Percentiles rank a stretch among this genome's conserved stretches.
These are phyloP conservation scores for Chaetogeoica ovagalla DNA, from an alignment of 2,888 invertebrate genomes.

Conservation along the genomic window DNA sequence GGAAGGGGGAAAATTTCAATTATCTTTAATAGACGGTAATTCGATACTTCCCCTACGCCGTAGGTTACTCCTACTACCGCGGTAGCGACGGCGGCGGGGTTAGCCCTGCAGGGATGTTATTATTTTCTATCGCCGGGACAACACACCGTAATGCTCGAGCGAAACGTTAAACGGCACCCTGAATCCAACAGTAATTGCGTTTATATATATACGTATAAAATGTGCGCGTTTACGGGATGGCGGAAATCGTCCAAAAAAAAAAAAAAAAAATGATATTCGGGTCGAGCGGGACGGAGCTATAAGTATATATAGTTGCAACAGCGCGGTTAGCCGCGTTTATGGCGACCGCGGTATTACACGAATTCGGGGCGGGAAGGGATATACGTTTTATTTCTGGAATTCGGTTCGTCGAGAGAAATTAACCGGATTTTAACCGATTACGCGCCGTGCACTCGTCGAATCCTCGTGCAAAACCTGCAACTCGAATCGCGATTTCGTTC, in stretches of 20 bases:
- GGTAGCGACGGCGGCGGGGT: not conserved
- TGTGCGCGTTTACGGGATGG: conserved; percentile 36
- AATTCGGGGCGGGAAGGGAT: not conserved
- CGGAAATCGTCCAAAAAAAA: conserved; percentile 41
- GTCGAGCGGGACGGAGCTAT: too few relatives aligned
- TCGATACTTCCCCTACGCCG: conserved; percentile 46
- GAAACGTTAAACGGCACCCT: conserved; percentile 52
- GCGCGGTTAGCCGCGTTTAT: too few relatives aligned
- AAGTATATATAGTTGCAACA: too few relatives aligned
- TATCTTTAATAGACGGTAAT: conserved; percentile 53
- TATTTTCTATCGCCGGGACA: conserved; percentile 30
- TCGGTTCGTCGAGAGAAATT: conserved; percentile 30
- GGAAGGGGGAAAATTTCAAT: conserved; percentile 47
- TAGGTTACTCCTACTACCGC: not conserved
- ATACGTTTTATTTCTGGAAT: conserved; percentile 26
- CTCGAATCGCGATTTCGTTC: too few relatives aligned
- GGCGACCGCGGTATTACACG: not conserved
- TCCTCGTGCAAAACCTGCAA: too few relatives aligned
- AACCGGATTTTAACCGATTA: conserved; percentile 23
- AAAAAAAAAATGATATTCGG: too few relatives aligned
- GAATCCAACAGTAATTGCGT: conserved; percentile 51
- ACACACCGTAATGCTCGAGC: conserved; percentile 50
- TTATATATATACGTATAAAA: conserved; percentile 24
- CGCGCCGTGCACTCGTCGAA: not conserved
- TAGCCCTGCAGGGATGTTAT: conserved; percentile 45